phyloP scores from a whole-genome alignment of 2,888 invertebrate species.

The Polydrusus cervinus region DNA sequence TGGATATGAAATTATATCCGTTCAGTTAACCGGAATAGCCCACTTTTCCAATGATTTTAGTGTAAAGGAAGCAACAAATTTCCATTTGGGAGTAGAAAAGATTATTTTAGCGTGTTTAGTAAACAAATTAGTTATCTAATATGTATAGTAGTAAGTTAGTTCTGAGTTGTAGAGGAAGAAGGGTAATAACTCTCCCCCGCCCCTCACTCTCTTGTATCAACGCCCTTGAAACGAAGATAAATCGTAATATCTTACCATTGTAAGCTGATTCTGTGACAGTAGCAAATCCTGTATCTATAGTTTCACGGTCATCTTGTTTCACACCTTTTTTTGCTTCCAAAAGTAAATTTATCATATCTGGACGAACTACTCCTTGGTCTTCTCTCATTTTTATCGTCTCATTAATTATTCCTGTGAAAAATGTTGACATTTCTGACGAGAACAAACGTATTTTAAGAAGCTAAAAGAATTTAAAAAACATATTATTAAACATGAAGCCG shows the following conservation, averaged over 20 bases:
- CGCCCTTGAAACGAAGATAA: too few species aligned
- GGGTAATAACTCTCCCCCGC: too few species aligned
- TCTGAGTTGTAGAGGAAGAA: too few species aligned
- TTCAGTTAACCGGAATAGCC: too few species aligned
- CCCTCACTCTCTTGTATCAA: too few species aligned
- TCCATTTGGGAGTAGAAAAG: too few species aligned
- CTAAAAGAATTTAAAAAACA: not conserved
- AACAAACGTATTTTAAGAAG: not conserved
- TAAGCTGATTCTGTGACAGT: constrained; percentile 40
- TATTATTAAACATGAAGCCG: not conserved
- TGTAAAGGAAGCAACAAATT: too few species aligned
- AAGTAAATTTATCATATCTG: constrained; percentile 28
- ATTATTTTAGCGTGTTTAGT: too few species aligned
- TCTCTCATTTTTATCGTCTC: constrained; percentile 16
- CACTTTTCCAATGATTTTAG: too few species aligned
- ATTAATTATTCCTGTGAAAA: not conserved
- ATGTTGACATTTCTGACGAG: not conserved
- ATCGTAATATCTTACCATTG: constrained; percentile 20
- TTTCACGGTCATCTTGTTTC: constrained; percentile 48
- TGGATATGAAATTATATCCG: too few species aligned
- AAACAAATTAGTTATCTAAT: too few species aligned
- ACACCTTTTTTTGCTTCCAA: constrained; percentile 59
- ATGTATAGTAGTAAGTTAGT: too few species aligned
- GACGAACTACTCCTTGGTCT: constrained; percentile 26
- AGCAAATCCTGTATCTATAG: constrained; percentile 42